These are phyloP conservation scores for Pogonognathellus flavescens DNA, from an alignment of 1,140 invertebrate species.

Conservation along the genomic window DNA sequence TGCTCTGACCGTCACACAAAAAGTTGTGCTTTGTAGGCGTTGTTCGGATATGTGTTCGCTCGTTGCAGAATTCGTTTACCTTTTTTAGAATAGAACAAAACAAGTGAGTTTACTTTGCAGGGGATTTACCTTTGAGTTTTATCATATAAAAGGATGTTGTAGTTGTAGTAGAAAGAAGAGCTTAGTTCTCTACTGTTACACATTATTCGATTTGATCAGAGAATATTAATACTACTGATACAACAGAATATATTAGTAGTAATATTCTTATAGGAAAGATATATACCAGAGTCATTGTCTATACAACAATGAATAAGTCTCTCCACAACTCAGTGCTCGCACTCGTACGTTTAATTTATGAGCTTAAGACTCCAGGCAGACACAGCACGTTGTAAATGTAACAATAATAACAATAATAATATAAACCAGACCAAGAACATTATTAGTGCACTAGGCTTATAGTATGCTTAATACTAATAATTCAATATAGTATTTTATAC, in stretches of 20 bases:
- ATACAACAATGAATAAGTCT: neutral
- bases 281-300: neutral
- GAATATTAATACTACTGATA: too few species aligned
- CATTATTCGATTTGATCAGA: too few species aligned
- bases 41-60: slow-evolving; percentile 73
- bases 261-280: neutral
- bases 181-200: too few species aligned
- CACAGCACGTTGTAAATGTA: slow-evolving; percentile 31
- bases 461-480: neutral
- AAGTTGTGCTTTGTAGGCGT: slow-evolving; percentile 79
- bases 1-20: slow-evolving; percentile 75
- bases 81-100: slow-evolving; percentile 64
- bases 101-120: slow-evolving; percentile 11
- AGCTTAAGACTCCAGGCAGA: slow-evolving; percentile 34
- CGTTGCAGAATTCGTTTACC: slow-evolving; percentile 75
- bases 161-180: neutral
- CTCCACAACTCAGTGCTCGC: slow-evolving; percentile 19
- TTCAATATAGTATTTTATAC: neutral
- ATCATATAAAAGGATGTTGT: too few species aligned
- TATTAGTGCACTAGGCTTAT: neutral
- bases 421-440: slow-evolving; percentile 15
- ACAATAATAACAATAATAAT: slow-evolving; percentile 20
- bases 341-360: slow-evolving; percentile 31
- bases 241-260: neutral
- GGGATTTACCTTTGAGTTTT: slow-evolving; percentile 3